Percentiles rank a stretch among this genome's conserved stretches.
Evolutionary conservation across 2,113 vertebrate genomes (phyloP).

Genomic region (Pogonocichla stellata): DNA sequence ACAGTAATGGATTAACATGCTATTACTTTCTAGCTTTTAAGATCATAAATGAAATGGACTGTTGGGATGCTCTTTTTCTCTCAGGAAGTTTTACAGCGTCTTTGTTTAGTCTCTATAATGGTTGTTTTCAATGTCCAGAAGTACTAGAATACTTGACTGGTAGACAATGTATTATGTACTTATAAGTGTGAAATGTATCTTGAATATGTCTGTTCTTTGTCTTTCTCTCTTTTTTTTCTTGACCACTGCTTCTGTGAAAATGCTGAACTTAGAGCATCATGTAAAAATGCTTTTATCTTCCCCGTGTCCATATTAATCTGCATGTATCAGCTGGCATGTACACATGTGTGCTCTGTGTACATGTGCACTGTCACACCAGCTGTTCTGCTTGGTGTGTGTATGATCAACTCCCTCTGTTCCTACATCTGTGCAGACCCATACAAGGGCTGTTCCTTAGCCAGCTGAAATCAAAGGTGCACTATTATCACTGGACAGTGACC

Average conservation of each 20-base stretch:
- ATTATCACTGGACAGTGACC: not conserved
- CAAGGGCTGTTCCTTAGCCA: not conserved
- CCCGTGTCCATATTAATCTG: not conserved
- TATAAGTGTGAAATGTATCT: not conserved
- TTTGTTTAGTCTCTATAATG: not conserved
- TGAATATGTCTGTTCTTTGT: not conserved
- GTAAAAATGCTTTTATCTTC: not conserved
- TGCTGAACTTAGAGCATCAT: not conserved
- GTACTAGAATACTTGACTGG: not conserved
- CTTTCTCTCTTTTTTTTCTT: not conserved
- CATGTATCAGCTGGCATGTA: not conserved
- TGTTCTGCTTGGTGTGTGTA: not conserved
- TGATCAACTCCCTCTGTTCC: not conserved
- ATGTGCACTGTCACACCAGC: not conserved
- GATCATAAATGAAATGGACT: not conserved
- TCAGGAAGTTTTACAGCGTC: not conserved
- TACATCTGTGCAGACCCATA: not conserved
- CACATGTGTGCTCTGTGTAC: not conserved
- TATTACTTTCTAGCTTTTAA: not conserved
- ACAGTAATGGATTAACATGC: not conserved
- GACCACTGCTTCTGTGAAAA: not conserved
- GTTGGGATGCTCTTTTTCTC: not conserved
- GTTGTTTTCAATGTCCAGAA: not conserved
- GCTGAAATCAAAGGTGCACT: not conserved
- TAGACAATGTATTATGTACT: not conserved